Base-by-base conservation (phyloP, 2,797 vertebrate species). In the Oryzias dopingdopingensis region DNA sequence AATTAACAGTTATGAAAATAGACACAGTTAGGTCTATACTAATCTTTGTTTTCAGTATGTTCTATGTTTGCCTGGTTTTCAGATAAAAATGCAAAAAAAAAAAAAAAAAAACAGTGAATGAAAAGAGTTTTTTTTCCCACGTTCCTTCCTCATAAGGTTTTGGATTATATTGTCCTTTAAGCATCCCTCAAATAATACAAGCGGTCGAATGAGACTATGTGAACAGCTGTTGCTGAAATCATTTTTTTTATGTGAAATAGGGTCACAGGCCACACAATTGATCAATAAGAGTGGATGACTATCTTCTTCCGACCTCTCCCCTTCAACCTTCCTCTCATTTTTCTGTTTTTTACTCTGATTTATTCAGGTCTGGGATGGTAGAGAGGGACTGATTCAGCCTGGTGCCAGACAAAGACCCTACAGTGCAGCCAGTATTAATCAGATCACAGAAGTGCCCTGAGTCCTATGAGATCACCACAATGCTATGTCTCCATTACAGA, bases 391-490 rank as follows among this genome's bases (percentile, higher is more conserved):
- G 84, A 91, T 76, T 90, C 88, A 89, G 81, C 74, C 83, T 52
- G 77, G 70, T 77, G 70, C 56, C 67, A 82, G 70, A 93, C 91
- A 93, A 92, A 92, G 85, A 52, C 62, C 52, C 83, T 68, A 90
- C 77, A 91, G 86, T 79, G 70, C 56, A 65, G 56, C 62, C 65
- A 57, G 54, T 76, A 66, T 86, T 81, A 86, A 89, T 87, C 88
- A 88, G 83, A 82, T 82, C 83, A 70, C 71, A 7, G 82, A 89
- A 90, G 84, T 80, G 81, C 77, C 71, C 74, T 59, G 65, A 79
- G 44, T 80, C 82, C 82, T 43, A 89, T 93, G 91, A 93, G 80
- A 89, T 93, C 92, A 93, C 59, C 85, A 59, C 78, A 47, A 67
- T 77, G 81, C 84, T 90, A 93, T 92, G 91, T 81, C 79, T 86